These are phyloP conservation scores for Pygocentrus nattereri DNA, from an alignment of 2,797 vertebrate genomes.

Conservation along the genomic window DNA sequence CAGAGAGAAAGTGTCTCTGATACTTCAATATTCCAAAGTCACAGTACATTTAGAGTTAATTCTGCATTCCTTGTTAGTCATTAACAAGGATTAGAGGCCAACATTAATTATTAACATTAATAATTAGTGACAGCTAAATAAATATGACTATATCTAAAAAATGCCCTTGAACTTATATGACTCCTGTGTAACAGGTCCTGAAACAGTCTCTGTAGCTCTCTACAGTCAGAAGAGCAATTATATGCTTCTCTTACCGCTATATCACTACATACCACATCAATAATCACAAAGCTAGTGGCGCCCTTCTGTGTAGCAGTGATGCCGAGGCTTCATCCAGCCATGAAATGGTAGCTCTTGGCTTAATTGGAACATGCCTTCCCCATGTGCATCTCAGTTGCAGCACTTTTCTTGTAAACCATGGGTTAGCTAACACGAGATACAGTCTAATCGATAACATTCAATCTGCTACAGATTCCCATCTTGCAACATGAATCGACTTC, in stretches of 20 bases:
- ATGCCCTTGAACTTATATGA: slow-evolving; percentile 10
- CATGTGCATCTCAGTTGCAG: slow-evolving; percentile 50
- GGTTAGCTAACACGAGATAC: slow-evolving; percentile 54
- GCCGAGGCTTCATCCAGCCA: slow-evolving; percentile 65
- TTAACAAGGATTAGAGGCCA: neutral
- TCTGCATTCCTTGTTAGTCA: neutral
- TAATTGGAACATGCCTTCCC: slow-evolving; percentile 66
- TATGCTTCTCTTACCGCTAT: slow-evolving; percentile 24
- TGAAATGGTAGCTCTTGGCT: slow-evolving; percentile 79
- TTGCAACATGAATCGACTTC: neutral
- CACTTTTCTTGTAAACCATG: slow-evolving; percentile 36
- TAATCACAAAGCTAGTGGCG: slow-evolving; percentile 40
- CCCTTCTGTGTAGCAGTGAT: slow-evolving; percentile 58
- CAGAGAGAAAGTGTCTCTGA: neutral
- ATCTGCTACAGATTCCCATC: slow-evolving; percentile 61
- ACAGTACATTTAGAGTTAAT: neutral
- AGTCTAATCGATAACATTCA: slow-evolving; percentile 77
- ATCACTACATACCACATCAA: slow-evolving; percentile 34
- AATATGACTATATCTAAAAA: slow-evolving; percentile 12
- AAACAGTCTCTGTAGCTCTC: slow-evolving; percentile 2
- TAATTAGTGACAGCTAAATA: slow-evolving; percentile 31
- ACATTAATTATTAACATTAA: neutral
- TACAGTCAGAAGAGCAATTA: slow-evolving; percentile 41
- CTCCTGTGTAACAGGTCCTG: neutral
- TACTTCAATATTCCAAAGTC: neutral